Conservation (phyloP, 2,113 vertebrate genomes). For the Apaloderma vittatum region DNA sequence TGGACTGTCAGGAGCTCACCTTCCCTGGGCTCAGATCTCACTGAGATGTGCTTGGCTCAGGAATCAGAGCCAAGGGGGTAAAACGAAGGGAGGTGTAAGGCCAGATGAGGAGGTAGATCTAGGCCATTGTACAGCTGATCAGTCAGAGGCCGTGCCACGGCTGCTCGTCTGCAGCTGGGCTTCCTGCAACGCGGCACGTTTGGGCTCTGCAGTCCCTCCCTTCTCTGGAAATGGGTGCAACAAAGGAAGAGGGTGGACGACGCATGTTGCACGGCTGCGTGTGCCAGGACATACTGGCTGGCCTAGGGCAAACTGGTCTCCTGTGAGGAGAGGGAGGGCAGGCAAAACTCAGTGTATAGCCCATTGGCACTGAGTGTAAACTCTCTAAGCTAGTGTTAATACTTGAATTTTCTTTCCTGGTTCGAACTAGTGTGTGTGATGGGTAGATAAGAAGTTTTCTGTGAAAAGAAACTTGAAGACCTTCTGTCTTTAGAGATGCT, state of each 20-base stretch:
- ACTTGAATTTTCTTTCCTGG: neutral
- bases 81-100: neutral
- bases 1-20: neutral
- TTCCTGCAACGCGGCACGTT: neutral
- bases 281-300: neutral
- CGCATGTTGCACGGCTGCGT: neutral
- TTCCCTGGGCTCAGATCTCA: neutral
- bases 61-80: neutral
- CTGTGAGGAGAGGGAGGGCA: neutral
- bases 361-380: neutral
- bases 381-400: neutral
- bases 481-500: neutral
- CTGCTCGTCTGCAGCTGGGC: neutral
- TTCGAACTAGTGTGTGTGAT: constrained; percentile 36
- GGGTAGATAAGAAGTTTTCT: constrained; percentile 30
- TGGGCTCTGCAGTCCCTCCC: neutral
- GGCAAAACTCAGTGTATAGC: neutral
- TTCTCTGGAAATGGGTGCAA: neutral
- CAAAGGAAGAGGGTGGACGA: neutral
- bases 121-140: neutral
- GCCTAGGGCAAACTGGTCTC: neutral
- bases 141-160: neutral
- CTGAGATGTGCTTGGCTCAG: neutral
- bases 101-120: neutral
- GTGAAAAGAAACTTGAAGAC: neutral